Base-by-base conservation (phyloP, 2,113 vertebrate species). In the Bagarius yarrelli region DNA sequence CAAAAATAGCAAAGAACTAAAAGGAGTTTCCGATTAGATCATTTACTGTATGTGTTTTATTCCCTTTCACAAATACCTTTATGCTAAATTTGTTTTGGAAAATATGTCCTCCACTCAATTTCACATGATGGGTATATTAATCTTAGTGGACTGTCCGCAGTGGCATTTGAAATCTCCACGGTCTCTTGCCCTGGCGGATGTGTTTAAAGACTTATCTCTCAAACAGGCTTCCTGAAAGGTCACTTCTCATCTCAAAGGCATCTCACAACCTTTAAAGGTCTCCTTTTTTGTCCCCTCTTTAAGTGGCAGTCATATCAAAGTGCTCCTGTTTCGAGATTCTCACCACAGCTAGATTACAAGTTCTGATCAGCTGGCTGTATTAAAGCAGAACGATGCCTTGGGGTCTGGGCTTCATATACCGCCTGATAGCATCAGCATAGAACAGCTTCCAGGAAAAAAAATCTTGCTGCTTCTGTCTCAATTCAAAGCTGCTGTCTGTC, bases 201-300 rank as follows among this genome's bases (percentile, higher is more conserved):
- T 82, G 75, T 81, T 83, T 86, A 85, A 81, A 81, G 83, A 85
- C 63, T 76, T 71, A 64, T 79, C 82, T 87, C 61, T 71, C 75
- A 64, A 66, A 76, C 81, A 82, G 75, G 52, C 84, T 86, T 79
- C 75, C 74, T 79, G 87, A 94, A 95, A 94, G 88, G 90, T 93
- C 90, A 94, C 0, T 76, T 86, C 90, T 91, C 86, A 87, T 84
- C 92, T 91, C 82, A 87, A 87, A 92, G 91, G 87, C 84, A 88
- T 87, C 88, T 84, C 80, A 71, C 73, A 86, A 92, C 85, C 90
- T 93, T 94, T 90, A 95, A 94, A 92, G 91, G 90, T 91, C 92
- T 87, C 61, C 86, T 87, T 87, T 84, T 88, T 85, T 91, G 90
- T 91, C 89, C 89, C 53, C 81, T 76, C 16, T 83, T 83, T 91